Evolutionary conservation across 2,797 vertebrate species (phyloP), one percentile per base, ranked within the genome.

Genomic region (Ptychobarbus kaznakovi): DNA sequence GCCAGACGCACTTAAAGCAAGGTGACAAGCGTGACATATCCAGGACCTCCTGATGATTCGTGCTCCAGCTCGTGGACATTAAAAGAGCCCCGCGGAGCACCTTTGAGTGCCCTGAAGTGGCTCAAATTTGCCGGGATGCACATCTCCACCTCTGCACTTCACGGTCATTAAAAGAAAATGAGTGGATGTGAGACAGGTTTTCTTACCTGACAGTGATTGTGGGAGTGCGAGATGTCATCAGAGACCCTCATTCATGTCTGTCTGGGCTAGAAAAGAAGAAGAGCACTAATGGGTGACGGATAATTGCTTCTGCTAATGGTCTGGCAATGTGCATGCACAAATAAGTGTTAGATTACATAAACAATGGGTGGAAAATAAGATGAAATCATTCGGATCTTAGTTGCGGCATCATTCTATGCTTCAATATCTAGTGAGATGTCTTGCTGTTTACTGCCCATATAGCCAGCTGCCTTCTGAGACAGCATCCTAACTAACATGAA

Each of bases 1-100:
- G 93, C 92, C 92, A 91, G 91, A 94, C 93, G 92, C 93, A 94
- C 93, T 95, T 95, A 96, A 95, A 95, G 94, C 90, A 94, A 95
- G 94, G 94, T 95, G 95, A 96, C 95, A 95, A 93, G 94, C 94
- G 92, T 95, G 95, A 95, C 94, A 95, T 92, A 95, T 95, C 94
- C 95, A 94, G 95, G 95, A 95, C 95, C 95, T 95, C 94, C 93
- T 95, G 95, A 96, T 93, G 95, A 93, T 94, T 95, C 91, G 25
- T 63, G 61, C 61, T 28, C 61, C 25, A 32, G 25, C 61, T 65
- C 61, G 73, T 91, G 93, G 93, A 93, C 93, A 90, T 93, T 94
- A 93, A 94, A 94, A 93, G 92, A 94, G 93, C 92, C 93, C 66
- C 9, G 51, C 35, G 1, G 80, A 81, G 80, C 63, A 38, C 18